Evolutionary conservation across 2,113 vertebrate species (phyloP).

Genomic region (Todiramphus saurophagus): DNA sequence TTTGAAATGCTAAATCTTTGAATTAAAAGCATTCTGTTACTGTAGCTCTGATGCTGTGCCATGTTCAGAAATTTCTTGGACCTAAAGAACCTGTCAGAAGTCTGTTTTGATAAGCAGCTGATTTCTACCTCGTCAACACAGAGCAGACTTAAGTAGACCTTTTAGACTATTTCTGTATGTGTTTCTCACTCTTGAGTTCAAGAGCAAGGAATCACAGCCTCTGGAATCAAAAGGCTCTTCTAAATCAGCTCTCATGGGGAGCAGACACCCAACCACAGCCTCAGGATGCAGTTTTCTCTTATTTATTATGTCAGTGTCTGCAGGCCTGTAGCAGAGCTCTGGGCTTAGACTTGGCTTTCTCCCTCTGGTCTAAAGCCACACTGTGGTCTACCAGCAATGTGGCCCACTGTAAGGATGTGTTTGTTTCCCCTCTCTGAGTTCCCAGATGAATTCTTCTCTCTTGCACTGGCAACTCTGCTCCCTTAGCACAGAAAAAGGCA

Average conservation of each 20-base stretch:
- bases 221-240: background rate
- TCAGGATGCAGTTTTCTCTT: accelerated
- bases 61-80: background rate
- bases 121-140: background rate
- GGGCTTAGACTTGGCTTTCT: background rate
- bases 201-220: background rate
- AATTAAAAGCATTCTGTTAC: background rate
- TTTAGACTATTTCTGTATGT: background rate
- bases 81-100: background rate
- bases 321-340: background rate
- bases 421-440: background rate
- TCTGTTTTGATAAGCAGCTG: background rate
- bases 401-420: no score
- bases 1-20: background rate
- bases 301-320: accelerated
- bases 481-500: background rate
- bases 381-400: accelerated
- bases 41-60: accelerated
- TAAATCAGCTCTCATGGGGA: background rate
- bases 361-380: background rate
- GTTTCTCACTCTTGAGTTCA: background rate
- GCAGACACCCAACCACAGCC: background rate
- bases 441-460: background rate
- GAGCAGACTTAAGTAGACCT: background rate
- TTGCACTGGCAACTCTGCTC: accelerated